Evolutionary conservation across 2,113 vertebrate genomes (phyloP), one percentile per base, ranked within the genome.

Genomic region (Austrofundulus limnaeus): DNA sequence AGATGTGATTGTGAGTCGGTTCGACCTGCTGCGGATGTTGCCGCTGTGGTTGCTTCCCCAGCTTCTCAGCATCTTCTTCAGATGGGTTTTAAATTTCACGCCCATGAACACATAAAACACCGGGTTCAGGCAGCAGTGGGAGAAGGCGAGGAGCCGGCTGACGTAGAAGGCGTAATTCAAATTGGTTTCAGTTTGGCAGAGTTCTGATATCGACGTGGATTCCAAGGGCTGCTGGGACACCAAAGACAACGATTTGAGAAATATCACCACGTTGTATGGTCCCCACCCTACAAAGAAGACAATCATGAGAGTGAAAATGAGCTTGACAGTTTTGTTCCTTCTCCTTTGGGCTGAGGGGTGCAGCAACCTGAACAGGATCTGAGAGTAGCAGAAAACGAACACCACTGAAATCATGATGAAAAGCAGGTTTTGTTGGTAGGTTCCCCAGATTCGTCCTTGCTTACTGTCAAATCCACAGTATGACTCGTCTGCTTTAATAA

Each of bases 61-160:
- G 20, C 55, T 72, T 17, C 19, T 78, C 28, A 92, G 73, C 24
- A 96, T 75, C 15, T 39, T 89, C 48, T 90, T 92, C 66, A 98
- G 75, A 78, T 98, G 94, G 14, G 75, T 93, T 82, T 93, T 95
- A 84, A 96, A 98, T 84, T 98, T 99, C 60, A 96, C 84, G 4
- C 96, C 96, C 0, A 95, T 90, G 14, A 99, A 94, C 14, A 95
- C 94, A 0, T 97, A 98, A 79, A 98, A 95, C 58, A 98, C 89
- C 0, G 97, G 96, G 73, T 99, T 98, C 19, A 99, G 90, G 82
- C 94, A 96, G 80, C 96, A 99, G 73, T 99, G 96, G 1, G 91
- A 95, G 79, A 94, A 96, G 20, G 95, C 96, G 11, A 96, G 39
- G 24, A 93, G 69, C 4, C 92, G 91, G 67, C 90, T 91, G 65